phyloP scores from a whole-genome alignment of 2,113 vertebrate genomes.

The Engraulis encrasicolus region DNA sequence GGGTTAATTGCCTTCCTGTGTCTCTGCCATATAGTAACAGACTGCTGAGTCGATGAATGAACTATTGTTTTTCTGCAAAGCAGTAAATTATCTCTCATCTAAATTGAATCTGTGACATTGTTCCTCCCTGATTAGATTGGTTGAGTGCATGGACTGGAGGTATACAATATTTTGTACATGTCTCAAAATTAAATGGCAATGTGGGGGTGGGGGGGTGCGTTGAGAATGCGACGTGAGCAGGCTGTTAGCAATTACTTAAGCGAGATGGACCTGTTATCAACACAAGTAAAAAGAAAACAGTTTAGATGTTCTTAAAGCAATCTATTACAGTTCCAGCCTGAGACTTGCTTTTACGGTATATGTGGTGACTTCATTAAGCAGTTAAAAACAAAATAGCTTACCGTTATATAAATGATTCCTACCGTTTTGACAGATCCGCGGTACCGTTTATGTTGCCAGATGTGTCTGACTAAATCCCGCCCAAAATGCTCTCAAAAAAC shows the following conservation, averaged over 20 bases:
- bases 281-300: background rate
- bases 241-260: background rate
- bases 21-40: no score
- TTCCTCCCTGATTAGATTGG: conserved; percentile 21
- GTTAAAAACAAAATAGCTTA: background rate
- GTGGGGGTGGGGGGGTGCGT: no score
- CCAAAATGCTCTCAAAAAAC: no score
- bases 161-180: conserved; percentile 12
- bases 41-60: no score
- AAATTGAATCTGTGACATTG: conserved; percentile 28
- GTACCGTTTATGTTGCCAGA: background rate
- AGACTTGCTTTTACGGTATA: no score
- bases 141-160: conserved; percentile 18
- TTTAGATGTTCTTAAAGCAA: background rate
- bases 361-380: background rate
- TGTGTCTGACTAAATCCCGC: no score
- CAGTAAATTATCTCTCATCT: conserved; percentile 22
- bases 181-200: conserved; percentile 22
- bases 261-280: background rate
- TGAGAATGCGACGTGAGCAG: background rate
- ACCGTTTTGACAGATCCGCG: background rate
- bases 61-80: conserved; percentile 25
- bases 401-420: background rate
- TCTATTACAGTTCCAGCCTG: no score
- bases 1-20: no score